Percentiles rank a stretch among this genome's conserved stretches.
phyloP scores from a whole-genome alignment of 2,113 vertebrate species.

The Polypterus bichir region DNA sequence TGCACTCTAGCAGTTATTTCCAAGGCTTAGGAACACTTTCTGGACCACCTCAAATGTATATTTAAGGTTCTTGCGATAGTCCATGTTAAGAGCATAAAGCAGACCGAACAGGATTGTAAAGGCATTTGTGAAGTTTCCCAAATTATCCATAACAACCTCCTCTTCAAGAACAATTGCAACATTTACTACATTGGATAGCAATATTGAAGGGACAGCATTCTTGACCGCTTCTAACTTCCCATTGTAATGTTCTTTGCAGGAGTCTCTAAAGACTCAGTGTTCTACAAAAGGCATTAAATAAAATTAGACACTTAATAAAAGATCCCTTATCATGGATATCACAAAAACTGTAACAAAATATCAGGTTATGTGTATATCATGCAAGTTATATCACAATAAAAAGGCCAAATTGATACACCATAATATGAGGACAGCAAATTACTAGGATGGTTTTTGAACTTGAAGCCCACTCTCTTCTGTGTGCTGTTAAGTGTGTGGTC shows the following conservation, averaged over 20 bases:
- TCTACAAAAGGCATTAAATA: too few relatives aligned
- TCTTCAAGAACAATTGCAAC: constrained; percentile 4
- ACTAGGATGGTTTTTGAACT: constrained; percentile 11
- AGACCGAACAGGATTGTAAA: not conserved
- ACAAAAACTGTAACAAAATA: too few relatives aligned
- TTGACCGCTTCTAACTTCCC: too few relatives aligned
- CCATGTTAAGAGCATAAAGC: constrained; percentile 6
- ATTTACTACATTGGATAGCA: not conserved
- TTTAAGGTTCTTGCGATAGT: constrained; percentile 6
- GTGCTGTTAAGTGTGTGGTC: not conserved
- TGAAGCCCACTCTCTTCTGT: constrained; percentile 2
- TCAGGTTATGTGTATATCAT: too few relatives aligned
- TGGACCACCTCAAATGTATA: constrained; percentile 9
- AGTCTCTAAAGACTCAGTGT: too few relatives aligned
- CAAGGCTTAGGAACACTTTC: constrained; percentile 7
- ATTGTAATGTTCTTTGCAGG: too few relatives aligned
- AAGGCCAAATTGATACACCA: too few relatives aligned
- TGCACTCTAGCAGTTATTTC: constrained; percentile 1
- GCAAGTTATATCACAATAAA: too few relatives aligned
- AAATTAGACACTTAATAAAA: too few relatives aligned
- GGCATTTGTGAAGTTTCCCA: constrained; percentile 1
- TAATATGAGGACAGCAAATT: not conserved
- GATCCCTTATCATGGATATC: too few relatives aligned
- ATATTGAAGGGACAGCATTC: not conserved
- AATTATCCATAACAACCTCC: constrained; percentile 5